These are phyloP conservation scores for Xyrauchen texanus DNA, from an alignment of 2,113 vertebrate genomes.

Conservation along the genomic window DNA sequence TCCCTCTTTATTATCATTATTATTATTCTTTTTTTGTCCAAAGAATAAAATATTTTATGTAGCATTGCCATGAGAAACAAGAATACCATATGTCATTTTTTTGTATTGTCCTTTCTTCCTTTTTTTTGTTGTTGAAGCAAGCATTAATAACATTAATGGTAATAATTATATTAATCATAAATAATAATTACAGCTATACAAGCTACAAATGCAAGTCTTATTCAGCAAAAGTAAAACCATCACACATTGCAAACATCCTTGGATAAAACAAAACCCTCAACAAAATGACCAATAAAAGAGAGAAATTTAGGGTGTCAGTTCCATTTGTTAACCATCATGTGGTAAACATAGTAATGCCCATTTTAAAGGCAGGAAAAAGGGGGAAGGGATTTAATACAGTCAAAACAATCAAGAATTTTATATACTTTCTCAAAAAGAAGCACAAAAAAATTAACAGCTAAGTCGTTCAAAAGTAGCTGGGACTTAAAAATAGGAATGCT, in stretches of 20 bases:
- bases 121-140: conserved; percentile 58
- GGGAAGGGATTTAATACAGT: conserved; percentile 54
- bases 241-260: conserved; percentile 73
- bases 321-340: conserved; percentile 44
- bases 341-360: conserved; percentile 55
- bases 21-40: conserved; percentile 60
- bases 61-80: conserved; percentile 75
- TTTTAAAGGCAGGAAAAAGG: conserved; percentile 26
- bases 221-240: conserved; percentile 74
- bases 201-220: conserved; percentile 80
- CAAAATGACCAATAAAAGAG: conserved; percentile 19
- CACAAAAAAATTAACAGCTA: conserved; percentile 54
- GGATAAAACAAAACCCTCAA: conserved; percentile 68
- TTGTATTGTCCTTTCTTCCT: background rate
- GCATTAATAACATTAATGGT: conserved; percentile 77
- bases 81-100: conserved; percentile 73
- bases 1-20: conserved; percentile 1
- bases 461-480: conserved; percentile 46
- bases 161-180: conserved; percentile 79
- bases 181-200: conserved; percentile 78
- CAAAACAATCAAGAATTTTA: conserved; percentile 61
- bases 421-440: conserved; percentile 47
- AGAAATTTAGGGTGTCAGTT: conserved; percentile 41
- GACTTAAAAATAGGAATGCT: conserved; percentile 51
- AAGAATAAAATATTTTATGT: conserved; percentile 80